Evolutionary conservation across 2,888 invertebrate species (phyloP).

Genomic region (Pandemis cinnamomeana): DNA sequence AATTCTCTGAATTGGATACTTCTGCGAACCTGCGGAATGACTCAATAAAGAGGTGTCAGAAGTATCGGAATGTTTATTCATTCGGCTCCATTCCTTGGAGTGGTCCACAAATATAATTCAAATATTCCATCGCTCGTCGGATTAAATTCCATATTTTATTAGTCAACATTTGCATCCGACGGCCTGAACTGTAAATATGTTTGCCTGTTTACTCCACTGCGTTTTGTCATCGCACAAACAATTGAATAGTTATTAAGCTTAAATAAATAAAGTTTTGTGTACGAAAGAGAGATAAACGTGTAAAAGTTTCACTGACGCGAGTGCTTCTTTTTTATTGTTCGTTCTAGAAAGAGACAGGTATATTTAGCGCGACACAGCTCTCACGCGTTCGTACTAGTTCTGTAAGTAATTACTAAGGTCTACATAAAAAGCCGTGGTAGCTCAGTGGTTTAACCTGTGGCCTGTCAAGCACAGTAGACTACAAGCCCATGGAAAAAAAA

Average conservation of each 20-base stretch:
- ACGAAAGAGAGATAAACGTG: neutral
- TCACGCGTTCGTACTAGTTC: too few species aligned
- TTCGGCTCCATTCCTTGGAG: neutral
- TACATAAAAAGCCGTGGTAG: too few species aligned
- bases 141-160: slow-evolving; percentile 28
- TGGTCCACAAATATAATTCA: slow-evolving; percentile 27
- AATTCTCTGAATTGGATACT: neutral
- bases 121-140: slow-evolving; percentile 15
- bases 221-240: neutral
- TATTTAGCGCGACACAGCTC: too few species aligned
- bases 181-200: slow-evolving; percentile 1
- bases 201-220: neutral
- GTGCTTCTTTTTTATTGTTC: too few species aligned
- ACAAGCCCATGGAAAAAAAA: too few species aligned
- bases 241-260: neutral
- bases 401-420: too few species aligned
- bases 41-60: neutral
- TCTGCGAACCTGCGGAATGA: neutral
- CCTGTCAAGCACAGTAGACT: too few species aligned
- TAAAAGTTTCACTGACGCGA: neutral
- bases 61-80: slow-evolving; percentile 14
- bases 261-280: neutral
- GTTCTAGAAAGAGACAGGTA: too few species aligned
- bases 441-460: too few species aligned
- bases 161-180: slow-evolving; percentile 12